Base-by-base conservation (phyloP, 2,797 vertebrate species). In the Lycodopsis pacificus region DNA sequence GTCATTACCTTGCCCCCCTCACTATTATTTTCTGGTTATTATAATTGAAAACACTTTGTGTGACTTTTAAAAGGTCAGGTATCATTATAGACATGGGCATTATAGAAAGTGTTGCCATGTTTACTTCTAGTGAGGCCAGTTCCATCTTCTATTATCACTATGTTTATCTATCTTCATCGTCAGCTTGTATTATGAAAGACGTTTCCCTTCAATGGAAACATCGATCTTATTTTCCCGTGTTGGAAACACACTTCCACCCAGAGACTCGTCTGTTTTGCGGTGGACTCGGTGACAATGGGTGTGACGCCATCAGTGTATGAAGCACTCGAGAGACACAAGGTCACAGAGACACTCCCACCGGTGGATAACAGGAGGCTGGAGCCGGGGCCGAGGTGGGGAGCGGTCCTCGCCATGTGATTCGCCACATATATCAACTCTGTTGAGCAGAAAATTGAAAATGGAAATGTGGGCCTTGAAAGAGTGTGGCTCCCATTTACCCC, bases 401-500 rank as follows among this genome's bases (percentile, higher is more conserved):
- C 44, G 89, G 90, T 19, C n/a, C 85, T 89, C 74, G 86, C 91
- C 70, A 53, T 88, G 88, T 80, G 88, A 94, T 91, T 94, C 80
- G 93, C 88, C 94, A 95, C 94, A 95, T 95, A 95, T 93, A 95
- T 96, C 94, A 95, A 95, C 86, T 93, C 93, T 87, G 92, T 89
- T 94, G 93, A 95, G 94, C 94, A 95, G 94, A 95, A 95, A 94
- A 95, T 95, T 95, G 93, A 95, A 95, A 95, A 95, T 96, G 94
- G 94, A 95, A 95, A 95, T 95, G 92, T 85, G 86, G 93, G 90
- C 94, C 95, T 95, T 95, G 95, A 94, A 93, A 91, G 91, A 93
- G 89, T 86, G 86, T 70, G 81, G 84, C 92, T 94, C 86, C 92
- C 90, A 94, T 93, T 94, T 93, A 94, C 92, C 89, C 86, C 91